Base-by-base conservation (phyloP, 2,113 vertebrate genomes). In the Cinclus cinclus region DNA sequence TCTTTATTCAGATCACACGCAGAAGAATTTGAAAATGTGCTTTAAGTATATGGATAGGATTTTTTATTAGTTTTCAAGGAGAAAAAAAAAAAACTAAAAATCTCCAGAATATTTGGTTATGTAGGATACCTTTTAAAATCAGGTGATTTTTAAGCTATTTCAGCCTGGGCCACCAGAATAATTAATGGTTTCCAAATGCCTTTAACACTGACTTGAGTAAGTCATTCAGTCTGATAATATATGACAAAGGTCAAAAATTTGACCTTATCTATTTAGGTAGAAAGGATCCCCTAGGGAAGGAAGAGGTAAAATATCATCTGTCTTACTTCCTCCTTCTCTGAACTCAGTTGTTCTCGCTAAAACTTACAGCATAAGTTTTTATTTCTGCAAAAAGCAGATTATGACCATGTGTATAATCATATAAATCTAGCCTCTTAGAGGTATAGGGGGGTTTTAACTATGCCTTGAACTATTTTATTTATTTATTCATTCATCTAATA, bases 381-480 rank as follows among this genome's bases (percentile, higher is more conserved):
- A 55, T 60, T 67, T 63, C 46, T 89, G 42, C 27, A 90, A 74
- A 74, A 67, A 75, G 13, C 20, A 77, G n/a, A n/a, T 42, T 67
- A 70, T 39, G 20, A 23, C 3, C 10, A 42, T 46, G 20, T 13
- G 37, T 62, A 30, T 18, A 59, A n/a, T 70, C 23, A 58, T 63
- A 39, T 60, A 35, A 67, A 77, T 42, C 27, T 62, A 10, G 31
- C 4, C 20, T 84, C 42, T 75, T 55, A 58, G 37, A 91, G 74
- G 53, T 52, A 49, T 0, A 64, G 18, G 7, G 5, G 0, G 0
- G 2, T 63, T 58, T 53, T 6, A 83, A 78, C 50, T 74, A 44
- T 52, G 5, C 5, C 10, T 71, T 59, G 31, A 92, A 63, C 6
- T 9, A 5, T 21, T 83, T 68, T 55, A 79, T 76, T 75, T 90